Percentiles rank a stretch among this genome's conserved stretches.
Evolutionary conservation across 2,797 vertebrate genomes (phyloP).

Genomic region (Aratinga solstitialis): DNA sequence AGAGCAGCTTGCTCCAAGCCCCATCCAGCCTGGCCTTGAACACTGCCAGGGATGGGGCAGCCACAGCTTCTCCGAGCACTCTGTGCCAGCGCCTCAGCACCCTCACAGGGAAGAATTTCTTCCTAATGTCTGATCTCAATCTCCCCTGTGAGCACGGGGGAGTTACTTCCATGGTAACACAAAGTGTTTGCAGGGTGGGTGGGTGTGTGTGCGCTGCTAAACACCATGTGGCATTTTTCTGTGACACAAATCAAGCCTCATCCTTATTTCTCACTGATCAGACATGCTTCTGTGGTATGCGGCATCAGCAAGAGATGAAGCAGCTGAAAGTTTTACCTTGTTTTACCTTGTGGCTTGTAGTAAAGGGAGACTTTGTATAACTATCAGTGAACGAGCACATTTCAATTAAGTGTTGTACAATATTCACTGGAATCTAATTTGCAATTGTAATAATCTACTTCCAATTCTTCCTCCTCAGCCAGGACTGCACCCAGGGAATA

Average conservation of each 20-base stretch:
- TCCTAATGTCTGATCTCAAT: not conserved
- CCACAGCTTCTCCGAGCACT: not conserved
- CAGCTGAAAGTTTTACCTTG: not conserved
- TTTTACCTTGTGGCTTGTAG: not conserved
- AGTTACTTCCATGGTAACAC: not conserved
- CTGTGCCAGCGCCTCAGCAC: not conserved
- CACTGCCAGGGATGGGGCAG: not conserved
- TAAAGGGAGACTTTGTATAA: not conserved
- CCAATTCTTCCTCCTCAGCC: not conserved
- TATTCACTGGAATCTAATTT: not conserved
- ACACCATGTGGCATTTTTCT: not conserved
- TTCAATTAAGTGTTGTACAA: not conserved
- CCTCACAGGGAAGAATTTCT: not conserved
- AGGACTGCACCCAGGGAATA: not conserved
- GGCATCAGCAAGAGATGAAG: not conserved
- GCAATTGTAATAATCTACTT: slow-evolving; percentile 1
- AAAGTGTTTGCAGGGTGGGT: not conserved
- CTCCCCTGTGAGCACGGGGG: not conserved
- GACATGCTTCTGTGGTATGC: not conserved
- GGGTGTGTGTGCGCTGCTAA: not conserved
- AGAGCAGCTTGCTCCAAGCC: not conserved
- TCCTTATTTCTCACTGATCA: not conserved
- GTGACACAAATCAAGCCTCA: not conserved
- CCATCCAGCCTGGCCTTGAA: not conserved
- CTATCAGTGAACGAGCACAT: not conserved